These are phyloP conservation scores for Engraulis encrasicolus DNA, from an alignment of 2,113 vertebrate genomes.

Conservation along the genomic window DNA sequence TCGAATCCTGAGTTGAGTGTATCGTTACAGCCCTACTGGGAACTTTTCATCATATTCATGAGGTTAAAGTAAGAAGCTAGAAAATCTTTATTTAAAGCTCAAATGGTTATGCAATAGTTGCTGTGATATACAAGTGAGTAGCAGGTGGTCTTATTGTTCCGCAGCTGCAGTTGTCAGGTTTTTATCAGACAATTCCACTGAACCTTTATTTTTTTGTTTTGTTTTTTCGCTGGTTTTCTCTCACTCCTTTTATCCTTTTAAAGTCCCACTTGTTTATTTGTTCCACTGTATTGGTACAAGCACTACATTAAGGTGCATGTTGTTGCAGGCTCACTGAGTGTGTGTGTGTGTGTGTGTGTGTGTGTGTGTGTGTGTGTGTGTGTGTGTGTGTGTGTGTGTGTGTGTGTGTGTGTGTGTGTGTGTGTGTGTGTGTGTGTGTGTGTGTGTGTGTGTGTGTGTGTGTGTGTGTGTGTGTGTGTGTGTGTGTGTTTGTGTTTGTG, in stretches of 20 bases:
- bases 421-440: not conserved
- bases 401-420: constrained; percentile 12
- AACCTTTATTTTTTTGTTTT: not conserved
- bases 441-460: not conserved
- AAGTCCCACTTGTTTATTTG: constrained; percentile 4
- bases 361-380: not conserved
- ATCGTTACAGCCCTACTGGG: too few species aligned
- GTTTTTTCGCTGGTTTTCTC: too few species aligned
- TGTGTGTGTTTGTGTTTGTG: not conserved
- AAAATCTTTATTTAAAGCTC: too few species aligned
- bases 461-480: not conserved
- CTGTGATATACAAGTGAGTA: not conserved
- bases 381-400: not conserved
- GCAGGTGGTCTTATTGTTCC: not conserved
- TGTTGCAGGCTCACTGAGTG: not conserved
- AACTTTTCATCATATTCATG: not conserved
- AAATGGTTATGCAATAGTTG: not conserved
- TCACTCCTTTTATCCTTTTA: not conserved
- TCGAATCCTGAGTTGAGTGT: too few species aligned
- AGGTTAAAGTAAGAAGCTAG: too few species aligned
- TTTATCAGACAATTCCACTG: not conserved
- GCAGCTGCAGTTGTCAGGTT: not conserved
- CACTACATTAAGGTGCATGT: not conserved
- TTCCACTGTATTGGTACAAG: not conserved
- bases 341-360: not conserved